Evolutionary conservation across 2,888 invertebrate genomes (phyloP).

Genomic region (Pelosia muscerda): DNA sequence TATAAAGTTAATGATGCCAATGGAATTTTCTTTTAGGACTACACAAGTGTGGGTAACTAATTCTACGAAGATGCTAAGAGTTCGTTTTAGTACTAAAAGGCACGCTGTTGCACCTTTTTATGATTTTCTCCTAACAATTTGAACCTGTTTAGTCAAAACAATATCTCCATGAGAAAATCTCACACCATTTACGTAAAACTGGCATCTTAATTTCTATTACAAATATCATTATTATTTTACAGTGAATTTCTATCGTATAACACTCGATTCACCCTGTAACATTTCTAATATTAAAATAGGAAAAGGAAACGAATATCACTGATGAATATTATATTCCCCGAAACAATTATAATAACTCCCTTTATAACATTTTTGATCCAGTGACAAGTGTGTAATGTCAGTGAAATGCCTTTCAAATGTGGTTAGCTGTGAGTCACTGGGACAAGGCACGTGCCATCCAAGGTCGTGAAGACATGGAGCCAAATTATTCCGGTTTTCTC

Average conservation of each 20-base stretch:
- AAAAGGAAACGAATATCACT: background rate
- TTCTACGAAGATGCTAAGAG: background rate
- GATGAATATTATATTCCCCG: background rate
- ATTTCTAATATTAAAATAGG: background rate
- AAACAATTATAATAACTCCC: background rate
- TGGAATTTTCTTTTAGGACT: background rate
- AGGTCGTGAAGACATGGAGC: constrained; percentile 53
- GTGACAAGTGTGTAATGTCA: constrained; percentile 27
- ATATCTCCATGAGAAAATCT: background rate
- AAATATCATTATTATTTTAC: too few species aligned
- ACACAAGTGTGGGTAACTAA: background rate
- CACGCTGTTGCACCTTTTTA: background rate
- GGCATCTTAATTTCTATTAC: too few species aligned
- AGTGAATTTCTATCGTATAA: background rate
- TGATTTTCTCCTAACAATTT: too few species aligned
- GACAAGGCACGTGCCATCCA: constrained; percentile 59
- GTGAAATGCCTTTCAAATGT: constrained; percentile 23
- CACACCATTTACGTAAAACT: background rate
- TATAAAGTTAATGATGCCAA: background rate
- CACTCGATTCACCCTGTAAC: too few species aligned
- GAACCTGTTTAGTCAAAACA: too few species aligned
- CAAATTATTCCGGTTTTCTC: constrained; percentile 70
- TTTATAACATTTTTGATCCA: constrained; percentile 8
- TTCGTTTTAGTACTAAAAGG: background rate
- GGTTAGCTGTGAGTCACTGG: constrained; percentile 56